Percentiles rank a stretch among this genome's conserved stretches.
Evolutionary conservation across 2,113 vertebrate genomes (phyloP).

Genomic region (Nematolebias whitei): DNA sequence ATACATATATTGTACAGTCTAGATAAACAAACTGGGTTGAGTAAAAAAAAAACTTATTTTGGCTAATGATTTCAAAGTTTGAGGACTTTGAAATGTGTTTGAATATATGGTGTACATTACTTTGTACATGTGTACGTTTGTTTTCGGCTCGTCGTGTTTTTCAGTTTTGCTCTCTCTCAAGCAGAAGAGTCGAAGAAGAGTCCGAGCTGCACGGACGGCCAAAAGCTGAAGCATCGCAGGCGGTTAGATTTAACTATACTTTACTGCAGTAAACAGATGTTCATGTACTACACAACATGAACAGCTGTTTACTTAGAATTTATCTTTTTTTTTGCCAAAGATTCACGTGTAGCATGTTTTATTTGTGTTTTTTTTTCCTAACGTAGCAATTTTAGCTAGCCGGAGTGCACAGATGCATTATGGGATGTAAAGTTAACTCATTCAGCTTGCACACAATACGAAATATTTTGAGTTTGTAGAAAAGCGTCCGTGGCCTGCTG

Average conservation of each 20-base stretch:
- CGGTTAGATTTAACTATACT: neutral
- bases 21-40: conserved; percentile 74
- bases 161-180: conserved; percentile 55
- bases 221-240: conserved; percentile 13
- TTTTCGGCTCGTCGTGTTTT: conserved; percentile 69
- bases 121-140: conserved; percentile 77
- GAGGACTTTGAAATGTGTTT: conserved; percentile 80
- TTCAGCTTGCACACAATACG: too few species aligned
- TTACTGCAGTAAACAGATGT: too few species aligned
- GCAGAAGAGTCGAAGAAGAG: conserved; percentile 30
- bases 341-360: conserved; percentile 59
- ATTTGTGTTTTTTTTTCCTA: neutral
- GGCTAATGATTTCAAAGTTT: conserved; percentile 80
- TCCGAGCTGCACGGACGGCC: conserved; percentile 53
- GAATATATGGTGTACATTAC: conserved; percentile 81
- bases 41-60: conserved; percentile 80
- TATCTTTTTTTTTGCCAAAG: conserved; percentile 69
- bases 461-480: too few species aligned
- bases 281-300: conserved; percentile 63
- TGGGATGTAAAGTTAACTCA: too few species aligned
- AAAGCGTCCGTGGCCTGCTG: too few species aligned
- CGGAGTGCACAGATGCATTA: neutral
- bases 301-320: conserved; percentile 55
- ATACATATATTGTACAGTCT: conserved; percentile 81
- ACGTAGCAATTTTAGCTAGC: neutral